Conservation (phyloP, 2,797 vertebrate genomes). For the Pteronotus mesoamericanus region DNA sequence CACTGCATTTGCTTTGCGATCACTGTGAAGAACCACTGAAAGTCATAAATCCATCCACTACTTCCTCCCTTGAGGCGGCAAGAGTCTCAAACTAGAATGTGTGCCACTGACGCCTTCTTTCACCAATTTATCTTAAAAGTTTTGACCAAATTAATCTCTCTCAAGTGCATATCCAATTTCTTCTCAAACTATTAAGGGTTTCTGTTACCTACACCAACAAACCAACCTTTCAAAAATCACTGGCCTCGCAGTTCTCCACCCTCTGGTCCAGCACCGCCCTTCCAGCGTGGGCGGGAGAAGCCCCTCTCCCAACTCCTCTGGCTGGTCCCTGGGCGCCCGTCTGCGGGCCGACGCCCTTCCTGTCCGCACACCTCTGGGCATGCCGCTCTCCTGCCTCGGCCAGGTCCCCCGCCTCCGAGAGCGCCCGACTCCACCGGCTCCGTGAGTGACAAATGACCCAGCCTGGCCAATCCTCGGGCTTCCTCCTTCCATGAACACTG, state of each 20-base stretch:
- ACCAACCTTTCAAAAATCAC: neutral
- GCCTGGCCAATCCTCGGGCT: neutral
- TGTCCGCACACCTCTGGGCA: neutral
- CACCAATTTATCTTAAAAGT: neutral
- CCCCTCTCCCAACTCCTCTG: neutral
- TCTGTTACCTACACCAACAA: neutral
- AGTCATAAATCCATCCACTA: neutral
- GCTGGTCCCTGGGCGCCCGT: neutral
- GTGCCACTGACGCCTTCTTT: neutral
- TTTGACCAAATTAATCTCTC: conserved; percentile 22
- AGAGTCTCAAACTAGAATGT: conserved; percentile 13
- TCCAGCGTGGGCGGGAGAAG: neutral
- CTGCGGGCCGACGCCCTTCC: too few species aligned
- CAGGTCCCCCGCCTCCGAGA: neutral
- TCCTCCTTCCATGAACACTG: neutral
- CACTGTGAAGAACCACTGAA: neutral
- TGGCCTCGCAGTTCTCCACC: neutral
- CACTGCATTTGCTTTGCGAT: neutral
- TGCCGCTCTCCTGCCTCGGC: too few species aligned
- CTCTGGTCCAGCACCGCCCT: neutral
- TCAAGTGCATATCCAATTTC: neutral
- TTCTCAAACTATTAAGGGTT: neutral
- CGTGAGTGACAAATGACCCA: neutral
- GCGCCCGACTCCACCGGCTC: neutral
- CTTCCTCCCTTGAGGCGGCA: neutral